phyloP scores from a whole-genome alignment of 2,888 invertebrate genomes.

The Phanerotoma sp. region DNA sequence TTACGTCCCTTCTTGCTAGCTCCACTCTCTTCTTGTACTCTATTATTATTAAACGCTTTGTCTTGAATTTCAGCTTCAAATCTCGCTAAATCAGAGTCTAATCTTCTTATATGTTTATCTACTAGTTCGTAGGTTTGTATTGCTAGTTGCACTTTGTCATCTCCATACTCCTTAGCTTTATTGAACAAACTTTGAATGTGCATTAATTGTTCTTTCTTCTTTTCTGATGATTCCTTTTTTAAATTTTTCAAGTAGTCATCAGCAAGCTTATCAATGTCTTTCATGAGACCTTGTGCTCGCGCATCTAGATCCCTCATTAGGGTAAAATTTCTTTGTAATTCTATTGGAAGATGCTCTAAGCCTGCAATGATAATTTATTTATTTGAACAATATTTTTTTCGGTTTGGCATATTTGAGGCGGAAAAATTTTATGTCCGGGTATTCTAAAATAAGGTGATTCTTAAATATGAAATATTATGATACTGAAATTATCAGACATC shows the following conservation, averaged over 20 bases:
- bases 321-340: conserved; percentile 92
- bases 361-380: no score
- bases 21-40: conserved; percentile 66
- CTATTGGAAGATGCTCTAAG: conserved; percentile 91
- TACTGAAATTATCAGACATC: no score
- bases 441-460: no score
- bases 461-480: no score
- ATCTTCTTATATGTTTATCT: conserved; percentile 93
- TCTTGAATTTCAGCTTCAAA: conserved; percentile 98
- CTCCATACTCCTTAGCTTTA: conserved; percentile 94
- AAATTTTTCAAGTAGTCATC: conserved; percentile 77
- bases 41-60: conserved; percentile 78
- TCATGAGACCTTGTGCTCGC: conserved; percentile 85
- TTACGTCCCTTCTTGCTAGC: conserved; percentile 73
- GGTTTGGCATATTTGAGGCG: no score
- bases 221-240: conserved; percentile 72
- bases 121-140: conserved; percentile 98
- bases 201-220: conserved; percentile 79
- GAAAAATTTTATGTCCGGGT: no score
- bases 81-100: conserved; percentile 94
- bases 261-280: conserved; percentile 85
- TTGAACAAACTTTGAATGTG: conserved; percentile 87
- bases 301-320: conserved; percentile 94
- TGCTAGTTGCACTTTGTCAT: conserved; percentile 96
- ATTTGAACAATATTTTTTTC: no score